These are phyloP conservation scores for Pectinophora gossypiella DNA, from an alignment of 1,140 invertebrate genomes.

Conservation along the genomic window DNA sequence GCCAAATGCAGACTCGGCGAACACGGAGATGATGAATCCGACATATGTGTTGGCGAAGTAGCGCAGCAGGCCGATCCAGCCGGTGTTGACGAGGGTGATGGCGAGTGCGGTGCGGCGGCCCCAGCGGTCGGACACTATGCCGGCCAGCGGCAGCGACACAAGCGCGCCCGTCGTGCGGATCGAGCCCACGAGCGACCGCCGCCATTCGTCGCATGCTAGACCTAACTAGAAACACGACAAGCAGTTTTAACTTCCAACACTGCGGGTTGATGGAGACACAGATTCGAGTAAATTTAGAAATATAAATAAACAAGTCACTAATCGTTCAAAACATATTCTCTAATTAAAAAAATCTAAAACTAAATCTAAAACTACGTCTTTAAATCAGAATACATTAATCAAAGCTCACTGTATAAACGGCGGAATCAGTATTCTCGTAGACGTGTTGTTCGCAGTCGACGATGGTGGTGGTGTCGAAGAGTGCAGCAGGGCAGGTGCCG, in stretches of 20 bases:
- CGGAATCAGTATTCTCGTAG: constrained; percentile 29
- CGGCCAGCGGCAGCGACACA: constrained; percentile 78
- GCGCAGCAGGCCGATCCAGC: constrained; percentile 77
- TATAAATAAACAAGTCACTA: too few species aligned
- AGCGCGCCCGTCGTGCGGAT: constrained; percentile 39
- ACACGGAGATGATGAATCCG: constrained; percentile 78
- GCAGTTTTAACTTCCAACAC: too few species aligned
- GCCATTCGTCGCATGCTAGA: constrained; percentile 49
- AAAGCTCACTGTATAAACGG: constrained; percentile 26
- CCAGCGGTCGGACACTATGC: constrained; percentile 78
- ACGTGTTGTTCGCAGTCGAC: constrained; percentile 20
- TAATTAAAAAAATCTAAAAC: too few species aligned
- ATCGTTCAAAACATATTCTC: too few species aligned
- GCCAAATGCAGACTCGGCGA: constrained; percentile 34
- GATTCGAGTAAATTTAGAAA: too few species aligned
- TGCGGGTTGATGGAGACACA: too few species aligned
- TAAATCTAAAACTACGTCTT: too few species aligned
- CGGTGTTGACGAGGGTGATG: constrained; percentile 73
- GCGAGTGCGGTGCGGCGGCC: constrained; percentile 79
- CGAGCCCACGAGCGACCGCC: constrained; percentile 38
- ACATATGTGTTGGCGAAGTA: constrained; percentile 79
- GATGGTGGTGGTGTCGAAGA: constrained; percentile 13
- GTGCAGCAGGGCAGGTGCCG: constrained; percentile 16
- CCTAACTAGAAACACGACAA: constrained; percentile 41
- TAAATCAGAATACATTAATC: too few species aligned